phyloP scores from a whole-genome alignment of 2,888 invertebrate species.

The Patella pellucida region DNA sequence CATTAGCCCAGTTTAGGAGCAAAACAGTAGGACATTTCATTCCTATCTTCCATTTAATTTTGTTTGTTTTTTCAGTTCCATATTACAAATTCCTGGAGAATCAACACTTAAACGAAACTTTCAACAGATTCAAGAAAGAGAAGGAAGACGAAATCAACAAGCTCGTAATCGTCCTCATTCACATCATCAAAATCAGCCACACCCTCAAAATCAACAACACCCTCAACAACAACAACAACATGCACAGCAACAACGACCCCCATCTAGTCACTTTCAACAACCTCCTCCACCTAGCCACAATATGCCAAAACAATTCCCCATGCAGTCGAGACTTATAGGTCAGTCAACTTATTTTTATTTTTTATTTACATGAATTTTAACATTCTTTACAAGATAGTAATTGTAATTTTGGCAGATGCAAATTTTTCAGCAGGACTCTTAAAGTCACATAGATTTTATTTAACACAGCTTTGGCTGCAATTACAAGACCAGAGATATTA shows the following conservation, averaged over 20 bases:
- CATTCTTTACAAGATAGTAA: too few relatives aligned
- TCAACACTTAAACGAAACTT: constrained; percentile 97
- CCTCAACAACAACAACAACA: constrained; percentile 44
- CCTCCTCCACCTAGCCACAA: constrained; percentile 79
- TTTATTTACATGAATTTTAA: too few relatives aligned
- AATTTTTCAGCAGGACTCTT: too few relatives aligned
- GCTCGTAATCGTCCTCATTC: constrained; percentile 28
- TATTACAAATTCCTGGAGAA: constrained; percentile 90
- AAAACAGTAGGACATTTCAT: too few relatives aligned
- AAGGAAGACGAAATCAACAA: constrained; percentile 48
- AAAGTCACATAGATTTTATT: too few relatives aligned
- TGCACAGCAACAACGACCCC: constrained; percentile 39
- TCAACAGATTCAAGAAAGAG: constrained; percentile 88
- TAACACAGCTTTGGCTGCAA: too few relatives aligned
- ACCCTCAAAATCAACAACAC: constrained; percentile 43
- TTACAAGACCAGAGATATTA: too few relatives aligned
- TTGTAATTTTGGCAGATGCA: too few relatives aligned
- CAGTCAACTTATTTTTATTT: constrained; percentile 15
- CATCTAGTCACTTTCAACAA: constrained; percentile 38
- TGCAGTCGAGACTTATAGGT: constrained; percentile 51
- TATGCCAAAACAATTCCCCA: constrained; percentile 43
- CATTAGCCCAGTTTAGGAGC: too few relatives aligned
- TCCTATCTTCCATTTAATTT: too few relatives aligned
- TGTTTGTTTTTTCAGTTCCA: constrained; percentile 75
- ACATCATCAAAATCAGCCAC: constrained; percentile 37